Evolutionary conservation across 2,113 vertebrate species (phyloP).

Genomic region (Cyrtonyx montezumae): DNA sequence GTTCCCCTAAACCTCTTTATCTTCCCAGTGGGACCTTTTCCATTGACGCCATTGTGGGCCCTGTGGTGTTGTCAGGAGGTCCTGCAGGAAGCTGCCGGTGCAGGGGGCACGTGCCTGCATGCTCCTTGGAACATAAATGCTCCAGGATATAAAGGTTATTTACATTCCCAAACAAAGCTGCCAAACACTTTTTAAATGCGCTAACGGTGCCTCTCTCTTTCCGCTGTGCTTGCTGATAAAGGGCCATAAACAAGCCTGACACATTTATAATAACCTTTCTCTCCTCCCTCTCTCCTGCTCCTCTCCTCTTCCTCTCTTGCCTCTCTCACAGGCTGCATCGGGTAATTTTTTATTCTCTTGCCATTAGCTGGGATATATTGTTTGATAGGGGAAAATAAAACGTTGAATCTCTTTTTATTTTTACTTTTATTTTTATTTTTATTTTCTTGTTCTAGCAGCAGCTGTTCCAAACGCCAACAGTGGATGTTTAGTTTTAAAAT

Average conservation of each 20-base stretch:
- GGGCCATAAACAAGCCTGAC: constrained; percentile 77
- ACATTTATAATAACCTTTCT: constrained; percentile 80
- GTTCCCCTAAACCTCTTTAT: not conserved
- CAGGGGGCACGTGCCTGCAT: not conserved
- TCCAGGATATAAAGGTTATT: constrained; percentile 80
- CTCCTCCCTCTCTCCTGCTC: constrained; percentile 41
- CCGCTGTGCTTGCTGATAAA: constrained; percentile 39
- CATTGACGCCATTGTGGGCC: not conserved
- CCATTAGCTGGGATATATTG: constrained; percentile 77
- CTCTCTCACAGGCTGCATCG: not conserved
- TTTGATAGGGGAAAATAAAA: constrained; percentile 75
- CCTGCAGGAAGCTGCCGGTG: not conserved
- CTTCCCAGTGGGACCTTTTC: not conserved
- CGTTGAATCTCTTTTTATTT: constrained; percentile 65
- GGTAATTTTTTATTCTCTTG: constrained; percentile 76
- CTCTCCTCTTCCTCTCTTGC: constrained; percentile 61
- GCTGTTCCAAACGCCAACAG: constrained; percentile 40
- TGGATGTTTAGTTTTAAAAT: constrained; percentile 17
- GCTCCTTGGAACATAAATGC: constrained; percentile 69
- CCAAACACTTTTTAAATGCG: constrained; percentile 58
- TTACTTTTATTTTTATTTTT: constrained; percentile 74
- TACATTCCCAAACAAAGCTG: constrained; percentile 71
- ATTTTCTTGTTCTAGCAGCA: constrained; percentile 42
- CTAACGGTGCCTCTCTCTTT: constrained; percentile 58
- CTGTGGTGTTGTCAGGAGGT: not conserved